Conservation (phyloP, 2,797 vertebrate genomes). For the Nothura maculosa region DNA sequence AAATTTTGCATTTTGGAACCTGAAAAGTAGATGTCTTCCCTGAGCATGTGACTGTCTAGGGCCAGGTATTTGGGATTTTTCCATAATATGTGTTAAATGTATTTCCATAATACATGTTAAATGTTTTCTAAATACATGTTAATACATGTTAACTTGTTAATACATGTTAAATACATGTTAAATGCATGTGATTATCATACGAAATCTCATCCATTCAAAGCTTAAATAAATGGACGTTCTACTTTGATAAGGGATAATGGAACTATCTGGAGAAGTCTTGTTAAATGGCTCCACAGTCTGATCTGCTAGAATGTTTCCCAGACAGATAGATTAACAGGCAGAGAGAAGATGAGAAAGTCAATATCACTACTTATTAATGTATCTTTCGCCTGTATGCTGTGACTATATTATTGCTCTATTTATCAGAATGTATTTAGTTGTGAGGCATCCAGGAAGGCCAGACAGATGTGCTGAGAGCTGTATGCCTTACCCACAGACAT, state of each 20-base stretch:
- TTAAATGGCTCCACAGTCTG: background rate
- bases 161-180: background rate
- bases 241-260: background rate
- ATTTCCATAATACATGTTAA: background rate
- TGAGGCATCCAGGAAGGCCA: background rate
- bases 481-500: accelerated
- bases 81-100: background rate
- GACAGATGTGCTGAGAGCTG: accelerated
- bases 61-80: background rate
- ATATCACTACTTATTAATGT: background rate
- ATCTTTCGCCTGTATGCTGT: background rate
- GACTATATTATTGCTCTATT: background rate
- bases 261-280: background rate
- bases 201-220: background rate
- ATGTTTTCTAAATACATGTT: background rate
- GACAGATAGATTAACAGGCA: slow-evolving; percentile 24
- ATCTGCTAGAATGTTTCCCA: slow-evolving; percentile 1
- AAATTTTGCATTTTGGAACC: background rate
- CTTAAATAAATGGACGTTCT: background rate
- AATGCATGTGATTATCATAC: background rate
- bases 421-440: background rate
- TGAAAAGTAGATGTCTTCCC: background rate
- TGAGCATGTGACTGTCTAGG: background rate
- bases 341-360: slow-evolving; percentile 46
- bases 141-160: background rate